These are phyloP conservation scores for Trinectes maculatus DNA, from an alignment of 2,113 vertebrate species.

Conservation along the genomic window DNA sequence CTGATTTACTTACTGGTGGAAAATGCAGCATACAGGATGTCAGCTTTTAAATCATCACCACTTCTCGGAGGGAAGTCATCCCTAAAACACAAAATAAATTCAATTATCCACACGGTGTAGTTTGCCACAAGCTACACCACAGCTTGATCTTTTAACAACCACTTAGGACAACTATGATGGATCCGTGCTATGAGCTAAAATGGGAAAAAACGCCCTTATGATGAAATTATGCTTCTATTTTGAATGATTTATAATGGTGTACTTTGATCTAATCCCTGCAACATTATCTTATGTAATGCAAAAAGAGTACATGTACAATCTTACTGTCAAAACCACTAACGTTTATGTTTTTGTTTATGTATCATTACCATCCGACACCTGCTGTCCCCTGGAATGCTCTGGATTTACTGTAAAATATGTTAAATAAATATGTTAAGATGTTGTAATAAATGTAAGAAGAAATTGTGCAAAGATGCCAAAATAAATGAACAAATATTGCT, in stretches of 20 bases:
- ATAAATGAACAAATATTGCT: neutral
- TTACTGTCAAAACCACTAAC: neutral
- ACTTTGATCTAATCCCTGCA: slow-evolving; percentile 5
- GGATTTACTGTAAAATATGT: neutral
- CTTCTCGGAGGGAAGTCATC: slow-evolving; percentile 79
- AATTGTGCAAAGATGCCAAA: neutral
- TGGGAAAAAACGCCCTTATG: neutral
- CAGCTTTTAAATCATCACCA: slow-evolving; percentile 68
- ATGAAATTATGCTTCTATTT: neutral
- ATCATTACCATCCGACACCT: neutral
- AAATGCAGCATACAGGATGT: slow-evolving; percentile 53
- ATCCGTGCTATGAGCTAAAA: neutral
- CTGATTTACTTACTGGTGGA: slow-evolving; percentile 70
- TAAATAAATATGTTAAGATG: no score
- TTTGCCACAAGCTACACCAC: slow-evolving; percentile 2
- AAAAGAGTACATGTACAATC: neutral
- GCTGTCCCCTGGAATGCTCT: neutral
- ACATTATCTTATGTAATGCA: neutral
- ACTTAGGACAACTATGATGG: slow-evolving; percentile 10
- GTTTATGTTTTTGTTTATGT: neutral
- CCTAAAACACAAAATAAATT: slow-evolving; percentile 78
- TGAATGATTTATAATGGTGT: slow-evolving; percentile 5
- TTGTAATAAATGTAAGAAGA: neutral
- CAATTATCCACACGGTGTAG: neutral
- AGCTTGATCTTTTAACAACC: neutral